phyloP scores from a whole-genome alignment of 2,888 invertebrate genomes.

The Lucinisca nassula region DNA sequence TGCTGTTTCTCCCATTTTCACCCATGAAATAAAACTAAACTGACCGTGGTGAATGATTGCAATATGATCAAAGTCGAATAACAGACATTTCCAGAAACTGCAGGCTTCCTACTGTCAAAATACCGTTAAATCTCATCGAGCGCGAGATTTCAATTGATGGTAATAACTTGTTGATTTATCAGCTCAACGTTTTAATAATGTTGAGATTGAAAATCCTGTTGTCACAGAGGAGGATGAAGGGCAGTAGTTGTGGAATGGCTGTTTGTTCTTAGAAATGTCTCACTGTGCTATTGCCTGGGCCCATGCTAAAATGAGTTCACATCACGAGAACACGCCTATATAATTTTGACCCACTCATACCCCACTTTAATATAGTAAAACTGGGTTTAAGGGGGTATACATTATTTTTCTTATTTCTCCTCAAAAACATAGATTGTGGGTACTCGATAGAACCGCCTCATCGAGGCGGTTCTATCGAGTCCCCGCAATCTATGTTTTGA shows the following conservation, averaged over 20 bases:
- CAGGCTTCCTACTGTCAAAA: not conserved
- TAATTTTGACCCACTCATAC: no score
- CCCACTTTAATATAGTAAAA: no score
- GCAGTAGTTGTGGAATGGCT: not conserved
- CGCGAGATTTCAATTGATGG: not conserved
- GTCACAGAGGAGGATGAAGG: not conserved
- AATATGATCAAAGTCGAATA: not conserved
- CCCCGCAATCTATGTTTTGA: no score
- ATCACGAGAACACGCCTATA: no score
- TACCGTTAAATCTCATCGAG: conserved; percentile 1
- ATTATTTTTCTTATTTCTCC: no score
- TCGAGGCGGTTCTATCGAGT: no score
- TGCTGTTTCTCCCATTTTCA: no score
- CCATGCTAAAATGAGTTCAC: not conserved
- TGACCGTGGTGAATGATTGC: not conserved
- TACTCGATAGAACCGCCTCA: no score
- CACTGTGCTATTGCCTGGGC: not conserved
- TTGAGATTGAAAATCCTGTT: not conserved
- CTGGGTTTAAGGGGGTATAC: no score
- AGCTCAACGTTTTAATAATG: not conserved
- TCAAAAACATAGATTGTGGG: no score
- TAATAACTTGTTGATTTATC: conserved; percentile 5
- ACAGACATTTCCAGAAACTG: not conserved
- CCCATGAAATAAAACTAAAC: not conserved
- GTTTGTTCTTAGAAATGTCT: not conserved